Evolutionary conservation across 2,113 vertebrate species (phyloP), one percentile per base, ranked within the genome.

Genomic region (Phalacrocorax aristotelis): DNA sequence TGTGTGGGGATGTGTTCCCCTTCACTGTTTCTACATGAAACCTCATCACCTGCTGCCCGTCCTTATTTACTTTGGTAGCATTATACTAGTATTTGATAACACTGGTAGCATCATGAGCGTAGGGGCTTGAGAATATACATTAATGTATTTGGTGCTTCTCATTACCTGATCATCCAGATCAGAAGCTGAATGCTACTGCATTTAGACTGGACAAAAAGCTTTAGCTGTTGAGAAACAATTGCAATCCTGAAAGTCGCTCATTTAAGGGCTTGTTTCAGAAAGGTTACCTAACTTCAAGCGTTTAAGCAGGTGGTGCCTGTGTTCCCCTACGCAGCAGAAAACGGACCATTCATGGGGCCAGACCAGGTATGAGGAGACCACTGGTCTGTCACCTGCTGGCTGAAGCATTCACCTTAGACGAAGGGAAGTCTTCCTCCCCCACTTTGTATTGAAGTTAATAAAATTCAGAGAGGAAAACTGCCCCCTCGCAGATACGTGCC

Each of bases 401-500:
- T 72, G 78, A 64, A 48, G 44, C 48, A 36, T 55, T 68, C 48
- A 64, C n/a, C 30, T 77, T 36, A 23, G 27, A 80, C 34, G 38
- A 68, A 46, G 16, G 21, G 15, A 60, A 83, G 11, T 40, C 38
- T 30, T 62, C 65, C 32, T 77, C 27, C 7, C 23, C 8, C 2
- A 3, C 19, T 87, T 80, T 13, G 15, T 44, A 12, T 7, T 65
- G 32, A 83, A 80, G 57, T 10, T 40, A 18, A 23, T 54, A 58
- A 83, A 91, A 32, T 16, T 34, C 25, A n/a, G 62, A 25, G 40
- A 66, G 10, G 22, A 65, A 29, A 65, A 7, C 19, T 62, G 26
- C 36, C 46, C 19, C 1, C 46, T 69, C 1, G 0, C 8, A 49
- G 34, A 44, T 40, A 15, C 0, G 2, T 79, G 21, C 32, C 34